Percentiles rank a stretch among this genome's conserved stretches.
Conservation (phyloP, 2,797 vertebrate species). For the Dicrostonyx torquatus region DNA sequence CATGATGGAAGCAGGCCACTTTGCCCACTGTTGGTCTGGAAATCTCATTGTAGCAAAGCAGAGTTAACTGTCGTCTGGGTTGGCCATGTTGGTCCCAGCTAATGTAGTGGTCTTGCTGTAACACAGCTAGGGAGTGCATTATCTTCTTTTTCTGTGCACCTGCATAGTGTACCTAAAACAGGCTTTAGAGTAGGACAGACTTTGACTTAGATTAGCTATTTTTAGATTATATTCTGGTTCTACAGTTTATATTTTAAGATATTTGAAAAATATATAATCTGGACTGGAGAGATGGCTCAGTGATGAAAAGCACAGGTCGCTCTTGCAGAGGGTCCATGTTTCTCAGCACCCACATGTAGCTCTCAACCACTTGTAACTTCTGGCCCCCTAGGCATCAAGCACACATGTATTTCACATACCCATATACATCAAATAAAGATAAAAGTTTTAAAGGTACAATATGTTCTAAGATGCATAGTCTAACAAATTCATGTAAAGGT, state of each 20-base stretch:
- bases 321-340: background rate
- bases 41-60: background rate
- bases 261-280: slow-evolving; percentile 9
- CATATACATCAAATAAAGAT: background rate
- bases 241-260: slow-evolving; percentile 43
- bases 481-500: background rate
- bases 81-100: background rate
- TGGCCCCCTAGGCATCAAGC: background rate
- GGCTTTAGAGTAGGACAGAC: background rate
- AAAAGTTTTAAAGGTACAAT: background rate
- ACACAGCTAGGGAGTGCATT: background rate
- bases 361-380: background rate
- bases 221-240: slow-evolving; percentile 32
- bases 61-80: background rate
- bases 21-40: background rate
- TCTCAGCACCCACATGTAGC: background rate
- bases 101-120: background rate
- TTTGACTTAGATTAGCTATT: slow-evolving; percentile 46
- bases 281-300: background rate
- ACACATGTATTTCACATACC: background rate
- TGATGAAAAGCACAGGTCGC: background rate
- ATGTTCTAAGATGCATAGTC: slow-evolving; percentile 39
- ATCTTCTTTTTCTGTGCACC: background rate
- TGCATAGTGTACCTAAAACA: background rate
- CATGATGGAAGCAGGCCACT: background rate